Conservation (phyloP, 2,888 invertebrate species). For the Philereme vetulata region DNA sequence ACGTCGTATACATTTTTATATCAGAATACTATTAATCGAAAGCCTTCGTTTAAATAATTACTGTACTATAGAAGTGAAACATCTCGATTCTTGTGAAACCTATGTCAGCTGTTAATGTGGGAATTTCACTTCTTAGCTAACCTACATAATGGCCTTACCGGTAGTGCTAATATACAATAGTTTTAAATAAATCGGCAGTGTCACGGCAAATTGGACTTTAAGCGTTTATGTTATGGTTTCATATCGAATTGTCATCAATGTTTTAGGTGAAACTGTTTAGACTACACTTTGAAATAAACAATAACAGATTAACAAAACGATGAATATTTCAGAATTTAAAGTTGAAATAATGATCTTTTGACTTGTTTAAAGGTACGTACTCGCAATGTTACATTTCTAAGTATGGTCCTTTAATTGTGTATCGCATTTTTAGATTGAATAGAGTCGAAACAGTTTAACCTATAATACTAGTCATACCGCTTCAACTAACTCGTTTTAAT, state of each 20-base stretch:
- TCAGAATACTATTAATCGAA: constrained; percentile 15
- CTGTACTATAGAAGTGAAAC: constrained; percentile 15
- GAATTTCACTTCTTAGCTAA: constrained; percentile 13
- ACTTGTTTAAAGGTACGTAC: too few species aligned
- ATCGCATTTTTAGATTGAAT: neutral
- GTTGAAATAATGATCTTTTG: too few species aligned
- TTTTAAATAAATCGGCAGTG: constrained; percentile 21
- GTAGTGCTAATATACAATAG: constrained; percentile 10
- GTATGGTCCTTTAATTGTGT: too few species aligned
- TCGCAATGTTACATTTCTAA: too few species aligned
- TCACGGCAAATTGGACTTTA: constrained; percentile 25
- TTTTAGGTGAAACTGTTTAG: constrained; percentile 23
- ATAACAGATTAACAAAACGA: too few species aligned
- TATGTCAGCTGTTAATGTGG: neutral
- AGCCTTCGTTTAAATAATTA: constrained; percentile 11
- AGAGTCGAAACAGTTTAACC: constrained; percentile 47
- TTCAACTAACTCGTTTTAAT: constrained; percentile 42
- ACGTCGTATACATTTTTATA: constrained; percentile 24
- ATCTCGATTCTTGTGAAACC: neutral
- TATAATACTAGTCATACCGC: constrained; percentile 58
- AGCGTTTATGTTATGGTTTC: constrained; percentile 21
- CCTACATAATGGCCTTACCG: constrained; percentile 19
- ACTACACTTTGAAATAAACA: constrained; percentile 4
- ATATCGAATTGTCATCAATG: constrained; percentile 26
- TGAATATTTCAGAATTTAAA: too few species aligned